Evolutionary conservation across 2,797 vertebrate genomes (phyloP), one percentile per base, ranked within the genome.

Genomic region (Macroramphosus scolopax): DNA sequence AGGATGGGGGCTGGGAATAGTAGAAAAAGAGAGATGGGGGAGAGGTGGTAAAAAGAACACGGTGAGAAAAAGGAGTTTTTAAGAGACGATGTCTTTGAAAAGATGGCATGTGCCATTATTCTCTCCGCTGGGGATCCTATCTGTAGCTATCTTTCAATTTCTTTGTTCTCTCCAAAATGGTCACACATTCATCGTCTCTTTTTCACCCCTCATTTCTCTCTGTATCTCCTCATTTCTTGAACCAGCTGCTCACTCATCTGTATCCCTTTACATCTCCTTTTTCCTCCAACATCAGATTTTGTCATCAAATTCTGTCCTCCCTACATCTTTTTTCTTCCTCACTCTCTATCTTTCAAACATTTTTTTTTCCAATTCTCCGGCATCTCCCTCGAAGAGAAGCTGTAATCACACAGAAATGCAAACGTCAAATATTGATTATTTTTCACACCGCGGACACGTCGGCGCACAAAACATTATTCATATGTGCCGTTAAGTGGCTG

Each of bases 231-330:
- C 36, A 53, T 84, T 78, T 78, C 61, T 67, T 55, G 45, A 40
- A 64, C 67, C 80, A 85, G 78, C 73, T 81, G 73, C 75, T 81
- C 66, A 41, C 69, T 78, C 78, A 48, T 84, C 71, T 80, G 74
- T 70, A 70, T 79, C 70, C 71, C 79, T 77, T 80, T 63, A 75
- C 57, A 81, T 79, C 71, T 68, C 18, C 8, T 3, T 58, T 58
- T 48, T 32, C 17, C 38, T 37, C 10, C 24, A 40, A 39, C 39
- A 44, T 59, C 17, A 4, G 17, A 52, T 67, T 72, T 67, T 45
- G 22, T 14, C 24, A 34, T 35, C 30, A 6, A 8, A 51, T 58
- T 65, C 39, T 42, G 42, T 35, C 33, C 24, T 12, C 26, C 32
- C 51, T 20, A 50, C 30, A 34, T 53, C 15, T 24, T 52, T 35